phyloP scores from a whole-genome alignment of 1,140 invertebrate genomes.

The Yoshiicerus persimilis region DNA sequence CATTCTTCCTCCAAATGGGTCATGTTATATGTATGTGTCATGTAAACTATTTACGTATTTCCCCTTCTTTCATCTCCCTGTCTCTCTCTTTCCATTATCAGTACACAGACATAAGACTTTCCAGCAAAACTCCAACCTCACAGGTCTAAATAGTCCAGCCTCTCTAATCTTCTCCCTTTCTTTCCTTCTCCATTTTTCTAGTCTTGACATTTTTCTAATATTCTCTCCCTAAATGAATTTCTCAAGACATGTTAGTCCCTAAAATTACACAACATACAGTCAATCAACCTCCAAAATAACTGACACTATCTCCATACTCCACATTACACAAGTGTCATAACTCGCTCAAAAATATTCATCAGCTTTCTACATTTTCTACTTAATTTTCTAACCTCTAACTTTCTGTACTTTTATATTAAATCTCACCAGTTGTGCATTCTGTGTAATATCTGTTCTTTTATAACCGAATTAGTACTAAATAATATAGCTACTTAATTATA shows the following conservation, averaged over 20 bases:
- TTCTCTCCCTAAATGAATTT: neutral
- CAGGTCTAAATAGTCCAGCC: neutral
- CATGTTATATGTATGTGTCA: neutral
- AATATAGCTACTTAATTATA: no score
- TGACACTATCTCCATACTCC: neutral
- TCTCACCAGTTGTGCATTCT: no score
- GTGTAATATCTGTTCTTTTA: no score
- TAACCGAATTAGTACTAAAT: no score
- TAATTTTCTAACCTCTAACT: no score
- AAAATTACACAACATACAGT: neutral
- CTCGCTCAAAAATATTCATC: no score
- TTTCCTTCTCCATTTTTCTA: neutral
- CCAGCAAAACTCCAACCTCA: neutral
- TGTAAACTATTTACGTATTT: neutral
- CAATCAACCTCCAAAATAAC: neutral
- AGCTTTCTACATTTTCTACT: neutral
- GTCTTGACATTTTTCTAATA: neutral
- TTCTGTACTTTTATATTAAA: no score
- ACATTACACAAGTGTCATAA: no score
- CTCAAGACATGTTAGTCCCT: neutral
- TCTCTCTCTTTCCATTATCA: neutral
- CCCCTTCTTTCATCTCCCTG: neutral
- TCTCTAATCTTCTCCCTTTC: neutral
- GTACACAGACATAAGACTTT: neutral
- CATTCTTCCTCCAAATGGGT: neutral